Conservation (phyloP, 23 tunicate genomes). For the Ascidia mentula region DNA sequence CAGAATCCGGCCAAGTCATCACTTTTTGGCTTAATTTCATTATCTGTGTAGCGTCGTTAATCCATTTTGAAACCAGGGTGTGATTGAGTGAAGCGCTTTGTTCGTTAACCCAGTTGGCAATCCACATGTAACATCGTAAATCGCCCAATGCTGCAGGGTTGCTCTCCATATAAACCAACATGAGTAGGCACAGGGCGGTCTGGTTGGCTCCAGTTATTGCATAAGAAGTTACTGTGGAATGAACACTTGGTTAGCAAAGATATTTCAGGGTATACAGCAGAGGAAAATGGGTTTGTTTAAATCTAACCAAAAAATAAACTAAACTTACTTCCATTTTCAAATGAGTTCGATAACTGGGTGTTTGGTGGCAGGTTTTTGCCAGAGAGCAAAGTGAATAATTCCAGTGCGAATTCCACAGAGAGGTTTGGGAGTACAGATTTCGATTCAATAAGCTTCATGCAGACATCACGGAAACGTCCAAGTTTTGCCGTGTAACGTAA, state of each 20-base stretch:
- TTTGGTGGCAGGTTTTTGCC: conserved; percentile 41
- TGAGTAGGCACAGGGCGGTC: conserved; percentile 40
- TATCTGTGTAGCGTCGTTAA: not conserved
- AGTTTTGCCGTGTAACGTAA: conserved; percentile 39
- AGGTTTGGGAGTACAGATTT: not conserved
- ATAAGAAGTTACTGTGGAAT: not conserved
- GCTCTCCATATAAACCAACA: conserved; percentile 42
- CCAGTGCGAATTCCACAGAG: conserved; percentile 25
- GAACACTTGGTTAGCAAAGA: not conserved
- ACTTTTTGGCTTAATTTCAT: conserved; percentile 20
- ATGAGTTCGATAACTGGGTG: conserved; percentile 22
- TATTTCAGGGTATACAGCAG: not conserved
- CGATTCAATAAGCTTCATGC: conserved; percentile 24
- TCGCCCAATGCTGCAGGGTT: conserved; percentile 30
- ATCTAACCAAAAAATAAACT: no score
- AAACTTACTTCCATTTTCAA: conserved; percentile 20
- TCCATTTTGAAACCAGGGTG: conserved; percentile 8
- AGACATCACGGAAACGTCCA: conserved; percentile 60
- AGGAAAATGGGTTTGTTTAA: no score
- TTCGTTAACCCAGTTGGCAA: conserved; percentile 79
- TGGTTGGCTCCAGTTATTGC: conserved; percentile 27
- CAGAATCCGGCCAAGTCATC: conserved; percentile 13
- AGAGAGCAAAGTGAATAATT: conserved; percentile 36
- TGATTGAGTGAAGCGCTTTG: not conserved
- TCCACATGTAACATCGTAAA: conserved; percentile 51